These are phyloP conservation scores for Chelon labrosus DNA, from an alignment of 2,797 vertebrate genomes.

Conservation along the genomic window DNA sequence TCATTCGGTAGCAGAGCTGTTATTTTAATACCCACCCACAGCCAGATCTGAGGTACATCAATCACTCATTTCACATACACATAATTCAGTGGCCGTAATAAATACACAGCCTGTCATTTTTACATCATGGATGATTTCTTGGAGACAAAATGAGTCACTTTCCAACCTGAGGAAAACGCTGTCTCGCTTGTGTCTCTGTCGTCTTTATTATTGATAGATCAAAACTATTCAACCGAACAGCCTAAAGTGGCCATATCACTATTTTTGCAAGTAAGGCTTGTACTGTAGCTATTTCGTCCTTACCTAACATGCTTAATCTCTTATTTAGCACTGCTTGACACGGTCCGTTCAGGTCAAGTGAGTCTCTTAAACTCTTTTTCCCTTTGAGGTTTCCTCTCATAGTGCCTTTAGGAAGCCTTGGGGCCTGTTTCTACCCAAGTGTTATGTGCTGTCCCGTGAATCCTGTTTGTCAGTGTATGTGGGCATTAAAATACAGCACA, in stretches of 20 bases:
- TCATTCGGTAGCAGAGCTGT: constrained; percentile 37
- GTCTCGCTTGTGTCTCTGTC: neutral
- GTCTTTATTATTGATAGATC: neutral
- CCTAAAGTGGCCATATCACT: too few relatives aligned
- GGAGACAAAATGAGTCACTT: constrained; percentile 5
- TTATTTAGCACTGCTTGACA: neutral
- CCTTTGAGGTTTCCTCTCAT: neutral
- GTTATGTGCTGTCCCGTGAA: neutral
- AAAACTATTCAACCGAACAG: neutral
- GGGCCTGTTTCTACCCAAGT: neutral
- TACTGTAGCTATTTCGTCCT: too few relatives aligned
- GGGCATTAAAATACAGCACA: neutral
- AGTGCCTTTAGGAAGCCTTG: neutral
- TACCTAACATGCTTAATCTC: too few relatives aligned
- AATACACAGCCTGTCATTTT: constrained; percentile 10
- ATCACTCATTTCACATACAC: constrained; percentile 43
- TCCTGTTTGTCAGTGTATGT: constrained; percentile 13
- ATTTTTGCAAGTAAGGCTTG: too few relatives aligned
- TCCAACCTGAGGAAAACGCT: neutral
- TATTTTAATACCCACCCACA: constrained; percentile 46
- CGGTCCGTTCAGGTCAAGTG: constrained; percentile 1
- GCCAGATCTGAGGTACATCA: constrained; percentile 29
- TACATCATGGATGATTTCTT: neutral
- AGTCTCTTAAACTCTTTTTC: neutral
- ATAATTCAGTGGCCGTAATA: constrained; percentile 21